A percentile compares a stretch with the other conserved stretches of the same genome.
Conservation (phyloP, 2,113 vertebrate species). For the Xenopus borealis region DNA sequence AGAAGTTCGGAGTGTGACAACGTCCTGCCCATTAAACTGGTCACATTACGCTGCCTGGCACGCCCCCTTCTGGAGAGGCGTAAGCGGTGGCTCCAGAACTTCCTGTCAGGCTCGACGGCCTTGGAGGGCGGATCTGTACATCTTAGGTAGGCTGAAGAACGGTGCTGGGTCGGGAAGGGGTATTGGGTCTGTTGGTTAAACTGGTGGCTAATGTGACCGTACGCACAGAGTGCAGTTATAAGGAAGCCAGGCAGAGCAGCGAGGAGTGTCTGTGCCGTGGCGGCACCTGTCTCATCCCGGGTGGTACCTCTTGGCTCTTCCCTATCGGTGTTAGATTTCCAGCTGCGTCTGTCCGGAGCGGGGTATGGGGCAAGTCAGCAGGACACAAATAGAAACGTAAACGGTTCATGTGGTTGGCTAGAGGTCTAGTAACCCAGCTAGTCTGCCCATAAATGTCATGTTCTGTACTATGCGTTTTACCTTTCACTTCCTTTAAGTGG, state of each 20-base stretch:
- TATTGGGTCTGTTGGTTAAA: not conserved
- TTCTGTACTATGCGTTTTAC: no score
- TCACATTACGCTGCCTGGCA: constrained; percentile 5
- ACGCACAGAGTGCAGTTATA: not conserved
- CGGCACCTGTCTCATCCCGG: not conserved
- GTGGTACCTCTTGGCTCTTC: not conserved
- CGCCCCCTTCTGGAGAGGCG: constrained; percentile 14
- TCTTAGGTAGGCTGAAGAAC: constrained; percentile 12
- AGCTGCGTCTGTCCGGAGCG: not conserved
- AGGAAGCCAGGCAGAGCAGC: not conserved
- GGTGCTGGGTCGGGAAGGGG: not conserved
- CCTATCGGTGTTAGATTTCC: not conserved
- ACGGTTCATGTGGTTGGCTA: not conserved
- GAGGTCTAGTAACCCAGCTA: no score
- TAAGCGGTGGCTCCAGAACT: constrained; percentile 31
- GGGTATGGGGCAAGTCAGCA: not conserved
- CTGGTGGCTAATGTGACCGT: no score
- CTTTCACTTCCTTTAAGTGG: no score
- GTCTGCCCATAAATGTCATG: no score
- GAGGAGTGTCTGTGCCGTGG: constrained; percentile 7
- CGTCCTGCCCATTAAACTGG: not conserved
- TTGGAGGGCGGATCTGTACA: constrained; percentile 26
- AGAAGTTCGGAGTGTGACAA: not conserved
- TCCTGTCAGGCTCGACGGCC: constrained; percentile 37
- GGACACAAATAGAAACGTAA: not conserved